phyloP scores from a whole-genome alignment of 2,888 invertebrate genomes.

The Agrotis ipsilon region DNA sequence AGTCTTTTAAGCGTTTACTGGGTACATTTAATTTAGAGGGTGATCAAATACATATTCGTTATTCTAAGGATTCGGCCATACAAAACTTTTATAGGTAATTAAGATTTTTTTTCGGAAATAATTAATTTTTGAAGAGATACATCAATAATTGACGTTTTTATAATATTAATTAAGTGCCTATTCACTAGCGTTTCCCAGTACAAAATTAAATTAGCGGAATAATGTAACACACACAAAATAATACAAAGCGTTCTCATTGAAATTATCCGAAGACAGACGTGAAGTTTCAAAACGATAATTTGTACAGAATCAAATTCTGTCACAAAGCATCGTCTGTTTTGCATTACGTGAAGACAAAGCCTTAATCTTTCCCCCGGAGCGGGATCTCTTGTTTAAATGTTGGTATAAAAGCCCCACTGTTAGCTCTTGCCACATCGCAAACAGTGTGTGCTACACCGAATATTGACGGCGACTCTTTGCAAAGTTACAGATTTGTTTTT shows the following conservation, averaged over 20 bases:
- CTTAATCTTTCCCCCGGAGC: slow-evolving; percentile 71
- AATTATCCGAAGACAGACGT: slow-evolving; percentile 53
- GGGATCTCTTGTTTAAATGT: slow-evolving; percentile 77
- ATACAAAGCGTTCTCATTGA: slow-evolving; percentile 39
- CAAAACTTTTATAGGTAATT: not conserved
- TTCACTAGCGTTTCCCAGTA: no score
- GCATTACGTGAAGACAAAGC: slow-evolving; percentile 69
- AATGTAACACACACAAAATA: slow-evolving; percentile 9
- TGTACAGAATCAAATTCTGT: slow-evolving; percentile 67
- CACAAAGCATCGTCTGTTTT: slow-evolving; percentile 67
- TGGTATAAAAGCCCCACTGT: slow-evolving; percentile 73
- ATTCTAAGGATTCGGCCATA: slow-evolving; percentile 56
- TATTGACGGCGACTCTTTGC: slow-evolving; percentile 72
- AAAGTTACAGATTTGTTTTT: slow-evolving; percentile 66
- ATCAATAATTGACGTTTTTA: not conserved
- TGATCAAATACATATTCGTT: slow-evolving; percentile 61
- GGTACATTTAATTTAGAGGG: slow-evolving; percentile 59
- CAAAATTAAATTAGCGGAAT: not conserved
- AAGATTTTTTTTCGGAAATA: not conserved
- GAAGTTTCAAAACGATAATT: slow-evolving; percentile 62
- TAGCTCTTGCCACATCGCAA: slow-evolving; percentile 70
- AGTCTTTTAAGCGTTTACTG: slow-evolving; percentile 51
- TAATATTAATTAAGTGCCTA: not conserved
- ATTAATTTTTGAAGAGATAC: not conserved
- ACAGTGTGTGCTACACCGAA: slow-evolving; percentile 69